Evolutionary conservation across 2,888 invertebrate genomes (phyloP), one percentile per base, ranked within the genome.

Genomic region (Darwinula stevensoni): DNA sequence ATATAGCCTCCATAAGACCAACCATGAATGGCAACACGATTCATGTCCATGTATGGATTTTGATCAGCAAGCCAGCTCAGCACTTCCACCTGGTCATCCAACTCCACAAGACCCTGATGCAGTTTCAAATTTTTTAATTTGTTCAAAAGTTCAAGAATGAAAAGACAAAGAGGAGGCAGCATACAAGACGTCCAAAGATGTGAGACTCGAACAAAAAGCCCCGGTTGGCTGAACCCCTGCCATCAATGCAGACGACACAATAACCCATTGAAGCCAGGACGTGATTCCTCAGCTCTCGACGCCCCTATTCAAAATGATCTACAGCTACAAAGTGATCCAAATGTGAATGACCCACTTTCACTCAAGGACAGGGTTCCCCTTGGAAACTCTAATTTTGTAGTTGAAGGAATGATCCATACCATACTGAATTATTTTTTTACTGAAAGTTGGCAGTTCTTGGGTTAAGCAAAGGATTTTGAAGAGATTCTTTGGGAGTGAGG

Each of bases 1-100:
- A 97, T 61, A 56, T 94, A 97, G 16, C 94, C 97, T 58, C 94
- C 97, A 47, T 97, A 99, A 28, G 91, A 91, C 91, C 94, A 97
- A 1, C 97, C 97, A 48, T 86, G 84, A 42, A 97, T 78, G 1
- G 82, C 91, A 11, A 99, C 68, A 30, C 94, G 60, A 40, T 63
- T 64, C 60, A 86, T 62, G 49, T 99, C 97, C 37, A 99, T 76
- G 43, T 71, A 82, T 28, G 71, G 72, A 3, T 74, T 62, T 39
- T 67, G 67, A 38, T 74, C 69, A 0, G 80, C 68, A 34, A 91
- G 52, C 64, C 73, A 74, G 41, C 68, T 65, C 31, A 97, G 52
- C 1, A 88, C 84, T 55, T 94, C 86, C 3, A 86, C 75, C 60
- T 97, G 91, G 53, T 94, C 91, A 27, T 69, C 67, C 31, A 94